These are phyloP conservation scores for Polietes domitor DNA, from an alignment of 2,888 invertebrate species.

Conservation along the genomic window DNA sequence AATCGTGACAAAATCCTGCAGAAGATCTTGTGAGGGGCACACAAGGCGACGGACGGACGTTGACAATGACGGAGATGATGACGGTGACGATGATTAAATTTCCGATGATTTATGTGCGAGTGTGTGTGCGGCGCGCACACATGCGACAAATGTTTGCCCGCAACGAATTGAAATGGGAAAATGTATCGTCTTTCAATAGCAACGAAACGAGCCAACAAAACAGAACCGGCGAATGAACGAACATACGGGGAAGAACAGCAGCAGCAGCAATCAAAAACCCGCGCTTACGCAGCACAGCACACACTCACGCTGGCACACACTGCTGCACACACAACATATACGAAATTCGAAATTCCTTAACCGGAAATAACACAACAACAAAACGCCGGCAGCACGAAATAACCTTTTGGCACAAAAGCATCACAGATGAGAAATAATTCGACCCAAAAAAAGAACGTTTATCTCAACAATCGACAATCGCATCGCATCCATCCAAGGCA, in stretches of 20 bases:
- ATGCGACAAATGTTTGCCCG: constrained; percentile 63
- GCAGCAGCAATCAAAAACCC: constrained; percentile 24
- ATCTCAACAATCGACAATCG: constrained; percentile 28
- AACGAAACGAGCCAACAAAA: constrained; percentile 23
- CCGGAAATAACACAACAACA: constrained; percentile 59
- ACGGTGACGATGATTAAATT: constrained; percentile 52
- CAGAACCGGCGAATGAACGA: constrained; percentile 39
- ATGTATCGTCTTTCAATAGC: constrained; percentile 52
- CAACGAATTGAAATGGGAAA: constrained; percentile 49
- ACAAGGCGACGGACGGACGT: constrained; percentile 10
- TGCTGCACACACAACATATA: constrained; percentile 38
- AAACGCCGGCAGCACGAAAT: constrained; percentile 9
- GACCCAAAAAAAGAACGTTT: constrained; percentile 31
- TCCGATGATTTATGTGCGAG: constrained; percentile 59
- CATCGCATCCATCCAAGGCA: not conserved
- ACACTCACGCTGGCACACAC: constrained; percentile 48
- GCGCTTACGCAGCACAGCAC: constrained; percentile 25
- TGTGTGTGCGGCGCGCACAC: constrained; percentile 46
- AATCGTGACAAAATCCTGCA: constrained; percentile 12
- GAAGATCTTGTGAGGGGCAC: constrained; percentile 19
- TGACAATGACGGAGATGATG: constrained; percentile 5
- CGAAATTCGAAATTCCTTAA: constrained; percentile 60
- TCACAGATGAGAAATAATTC: constrained; percentile 32
- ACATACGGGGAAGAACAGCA: constrained; percentile 42
- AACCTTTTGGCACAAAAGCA: constrained; percentile 37